Percentiles rank a stretch among this genome's conserved stretches.
Evolutionary conservation across 2,888 invertebrate species (phyloP).

Genomic region (Lepidocyrtinus sp.): DNA sequence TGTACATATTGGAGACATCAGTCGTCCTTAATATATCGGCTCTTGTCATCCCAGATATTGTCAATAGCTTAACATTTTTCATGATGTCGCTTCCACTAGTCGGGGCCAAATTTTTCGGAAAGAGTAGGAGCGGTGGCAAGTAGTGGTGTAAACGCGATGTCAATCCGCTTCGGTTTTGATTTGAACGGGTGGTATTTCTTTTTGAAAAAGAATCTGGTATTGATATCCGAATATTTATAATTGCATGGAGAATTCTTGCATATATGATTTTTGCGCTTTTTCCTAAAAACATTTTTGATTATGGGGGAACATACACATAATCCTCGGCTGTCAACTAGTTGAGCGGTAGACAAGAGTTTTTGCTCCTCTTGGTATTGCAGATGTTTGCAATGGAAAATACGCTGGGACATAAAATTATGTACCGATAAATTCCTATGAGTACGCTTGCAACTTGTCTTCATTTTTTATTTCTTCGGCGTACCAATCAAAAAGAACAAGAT

Average conservation of each 20-base stretch:
- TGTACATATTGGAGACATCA: conserved; percentile 58
- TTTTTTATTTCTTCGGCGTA: not conserved
- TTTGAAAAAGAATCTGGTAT: not conserved
- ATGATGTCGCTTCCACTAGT: conserved; percentile 34
- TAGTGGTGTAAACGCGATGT: conserved; percentile 2
- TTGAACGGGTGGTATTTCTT: not conserved
- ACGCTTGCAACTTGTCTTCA: not conserved
- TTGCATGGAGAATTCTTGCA: not conserved
- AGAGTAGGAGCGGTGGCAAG: conserved; percentile 29
- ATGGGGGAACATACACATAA: not conserved
- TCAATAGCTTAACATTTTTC: conserved; percentile 60
- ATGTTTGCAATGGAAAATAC: conserved; percentile 41
- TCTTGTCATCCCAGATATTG: conserved; percentile 59
- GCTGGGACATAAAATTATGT: not conserved
- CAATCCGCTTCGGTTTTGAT: not conserved
- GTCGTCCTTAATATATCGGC: conserved; percentile 56
- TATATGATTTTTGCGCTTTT: not conserved
- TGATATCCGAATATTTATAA: not conserved
- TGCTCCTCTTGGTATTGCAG: conserved; percentile 23
- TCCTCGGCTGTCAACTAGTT: not conserved
- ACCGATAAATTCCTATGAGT: not conserved
- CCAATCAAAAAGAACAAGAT: not conserved
- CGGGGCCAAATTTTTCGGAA: conserved; percentile 52
- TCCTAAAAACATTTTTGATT: not conserved
- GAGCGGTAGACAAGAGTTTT: conserved; percentile 8